Evolutionary conservation across 2,113 vertebrate species (phyloP).

Genomic region (Prunella fulvescens): DNA sequence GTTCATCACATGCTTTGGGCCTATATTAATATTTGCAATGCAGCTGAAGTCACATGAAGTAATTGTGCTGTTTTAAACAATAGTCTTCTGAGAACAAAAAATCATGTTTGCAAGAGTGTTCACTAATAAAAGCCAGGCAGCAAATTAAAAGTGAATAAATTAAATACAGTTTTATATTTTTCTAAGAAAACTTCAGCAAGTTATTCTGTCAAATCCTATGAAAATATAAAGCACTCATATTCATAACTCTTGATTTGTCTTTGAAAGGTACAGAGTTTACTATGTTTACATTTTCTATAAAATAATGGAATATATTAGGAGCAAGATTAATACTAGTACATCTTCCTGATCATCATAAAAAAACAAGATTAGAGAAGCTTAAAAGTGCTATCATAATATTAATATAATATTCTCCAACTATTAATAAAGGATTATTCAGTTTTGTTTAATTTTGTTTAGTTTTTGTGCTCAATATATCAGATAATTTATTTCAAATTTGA

Average conservation of each 20-base stretch:
- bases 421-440: neutral
- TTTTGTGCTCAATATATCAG: neutral
- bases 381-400: neutral
- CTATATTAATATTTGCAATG: neutral
- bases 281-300: neutral
- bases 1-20: neutral
- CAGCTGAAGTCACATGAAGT: neutral
- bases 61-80: slow-evolving; percentile 6
- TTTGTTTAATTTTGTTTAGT: neutral
- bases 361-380: neutral
- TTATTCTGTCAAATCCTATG: neutral
- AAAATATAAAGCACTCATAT: neutral
- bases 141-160: neutral
- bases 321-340: neutral
- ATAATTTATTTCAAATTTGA: neutral
- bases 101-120: neutral
- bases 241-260: neutral
- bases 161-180: neutral
- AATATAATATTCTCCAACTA: neutral
- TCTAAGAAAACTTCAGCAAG: neutral
- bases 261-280: neutral
- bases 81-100: neutral
- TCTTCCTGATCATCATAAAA: neutral
- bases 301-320: neutral
- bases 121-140: neutral